phyloP scores from a whole-genome alignment of 2,113 vertebrate genomes.

The Oreocharis arfaki region DNA sequence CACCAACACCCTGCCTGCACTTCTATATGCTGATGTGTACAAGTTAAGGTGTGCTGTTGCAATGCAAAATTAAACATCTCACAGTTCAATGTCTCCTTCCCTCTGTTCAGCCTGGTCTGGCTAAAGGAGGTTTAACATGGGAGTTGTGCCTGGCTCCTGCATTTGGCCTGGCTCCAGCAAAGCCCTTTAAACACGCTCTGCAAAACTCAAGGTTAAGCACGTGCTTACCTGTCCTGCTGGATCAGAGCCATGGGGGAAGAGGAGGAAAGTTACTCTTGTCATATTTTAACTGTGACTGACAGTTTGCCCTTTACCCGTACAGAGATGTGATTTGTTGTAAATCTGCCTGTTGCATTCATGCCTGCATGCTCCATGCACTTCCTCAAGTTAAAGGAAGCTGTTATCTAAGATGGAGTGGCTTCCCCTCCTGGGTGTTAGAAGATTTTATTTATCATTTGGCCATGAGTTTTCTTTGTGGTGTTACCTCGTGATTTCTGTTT shows the following conservation, averaged over 20 bases:
- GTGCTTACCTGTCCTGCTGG: neutral
- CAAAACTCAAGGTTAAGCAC: neutral
- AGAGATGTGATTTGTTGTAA: neutral
- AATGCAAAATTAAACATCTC: neutral
- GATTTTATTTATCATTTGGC: neutral
- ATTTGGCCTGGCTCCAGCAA: neutral
- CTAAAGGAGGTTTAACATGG: neutral
- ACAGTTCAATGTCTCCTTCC: neutral
- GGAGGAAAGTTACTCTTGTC: neutral
- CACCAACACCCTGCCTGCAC: neutral
- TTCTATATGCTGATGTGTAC: accelerated
- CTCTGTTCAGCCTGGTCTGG: neutral
- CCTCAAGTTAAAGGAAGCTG: neutral
- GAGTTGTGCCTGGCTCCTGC: neutral
- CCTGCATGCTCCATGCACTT: neutral
- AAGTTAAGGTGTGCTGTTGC: neutral
- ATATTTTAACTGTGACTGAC: neutral
- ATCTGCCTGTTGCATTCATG: neutral
- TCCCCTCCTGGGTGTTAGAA: neutral
- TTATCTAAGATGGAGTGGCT: neutral
- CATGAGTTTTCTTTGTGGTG: neutral
- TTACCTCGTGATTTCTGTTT: neutral
- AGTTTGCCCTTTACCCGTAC: neutral
- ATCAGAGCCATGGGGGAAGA: neutral
- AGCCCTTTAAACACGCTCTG: neutral